These are phyloP conservation scores for Thalassaphorura encarpata DNA, from an alignment of 1,140 invertebrate genomes.

Conservation along the genomic window DNA sequence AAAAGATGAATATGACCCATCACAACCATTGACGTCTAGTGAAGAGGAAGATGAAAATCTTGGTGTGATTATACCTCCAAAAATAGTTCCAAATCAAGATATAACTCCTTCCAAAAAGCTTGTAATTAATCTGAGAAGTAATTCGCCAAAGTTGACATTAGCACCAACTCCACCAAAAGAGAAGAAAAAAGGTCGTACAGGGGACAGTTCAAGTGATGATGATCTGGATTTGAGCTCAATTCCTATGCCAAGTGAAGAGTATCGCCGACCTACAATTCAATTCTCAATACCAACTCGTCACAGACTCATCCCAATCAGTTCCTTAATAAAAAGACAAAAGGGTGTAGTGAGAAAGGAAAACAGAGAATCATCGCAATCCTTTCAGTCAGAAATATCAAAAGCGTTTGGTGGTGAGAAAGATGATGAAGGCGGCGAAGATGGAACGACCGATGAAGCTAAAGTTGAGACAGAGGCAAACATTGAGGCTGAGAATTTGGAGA, in stretches of 20 bases:
- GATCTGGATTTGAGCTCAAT: constrained; percentile 16
- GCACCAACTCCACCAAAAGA: neutral
- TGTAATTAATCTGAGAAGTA: neutral
- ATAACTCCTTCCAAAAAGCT: neutral
- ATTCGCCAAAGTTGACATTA: neutral
- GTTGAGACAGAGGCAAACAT: neutral
- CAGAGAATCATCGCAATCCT: constrained; percentile 10
- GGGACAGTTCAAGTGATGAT: neutral
- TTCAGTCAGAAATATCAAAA: constrained; percentile 22
- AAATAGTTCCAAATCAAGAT: no score
- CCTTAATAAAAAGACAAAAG: constrained; percentile 27
- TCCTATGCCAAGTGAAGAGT: constrained; percentile 21
- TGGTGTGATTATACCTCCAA: no score
- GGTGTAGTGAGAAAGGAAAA: constrained; percentile 25
- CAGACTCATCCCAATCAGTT: constrained; percentile 25
- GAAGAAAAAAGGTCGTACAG: neutral
- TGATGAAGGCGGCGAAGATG: constrained; percentile 19
- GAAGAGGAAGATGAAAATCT: constrained; percentile 29
- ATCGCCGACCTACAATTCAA: constrained; percentile 27
- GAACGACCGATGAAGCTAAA: neutral
- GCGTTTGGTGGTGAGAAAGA: constrained; percentile 18
- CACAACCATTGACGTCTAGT: constrained; percentile 24
- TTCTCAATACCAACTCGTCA: constrained; percentile 31
- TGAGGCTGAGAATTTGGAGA: constrained; percentile 12
- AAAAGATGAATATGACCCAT: constrained; percentile 29